Conservation (phyloP, 2,797 vertebrate genomes). For the Austrolebias charrua region DNA sequence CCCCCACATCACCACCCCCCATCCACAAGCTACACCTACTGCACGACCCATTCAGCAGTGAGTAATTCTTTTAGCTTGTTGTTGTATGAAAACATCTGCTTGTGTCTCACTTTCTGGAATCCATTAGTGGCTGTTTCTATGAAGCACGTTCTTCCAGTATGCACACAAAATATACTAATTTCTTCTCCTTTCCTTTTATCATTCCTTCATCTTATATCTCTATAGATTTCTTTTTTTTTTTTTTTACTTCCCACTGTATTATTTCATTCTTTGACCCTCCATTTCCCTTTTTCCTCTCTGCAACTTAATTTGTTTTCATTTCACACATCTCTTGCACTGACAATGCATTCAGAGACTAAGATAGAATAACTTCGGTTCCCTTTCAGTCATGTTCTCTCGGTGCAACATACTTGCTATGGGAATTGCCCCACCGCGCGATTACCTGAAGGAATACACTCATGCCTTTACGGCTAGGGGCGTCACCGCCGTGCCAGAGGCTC, state of each 20-base stretch:
- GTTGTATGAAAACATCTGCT: slow-evolving; percentile 11
- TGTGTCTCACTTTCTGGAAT: slow-evolving; percentile 24
- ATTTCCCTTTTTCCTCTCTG: slow-evolving; percentile 20
- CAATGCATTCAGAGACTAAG: slow-evolving; percentile 62
- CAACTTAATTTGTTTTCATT: slow-evolving; percentile 66
- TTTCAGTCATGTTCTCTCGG: too few relatives aligned
- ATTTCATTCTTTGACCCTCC: slow-evolving; percentile 28
- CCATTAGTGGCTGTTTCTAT: slow-evolving; percentile 34
- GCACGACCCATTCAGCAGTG: slow-evolving; percentile 83
- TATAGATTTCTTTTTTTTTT: slow-evolving; percentile 20
- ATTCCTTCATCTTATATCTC: slow-evolving; percentile 26
- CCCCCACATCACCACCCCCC: slow-evolving; percentile 64
- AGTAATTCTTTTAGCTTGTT: slow-evolving; percentile 66
- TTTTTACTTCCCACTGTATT: slow-evolving; percentile 10
- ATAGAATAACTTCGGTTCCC: slow-evolving; percentile 59
- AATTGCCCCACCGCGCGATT: too few relatives aligned
- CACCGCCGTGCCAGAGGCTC: too few relatives aligned
- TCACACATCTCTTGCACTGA: slow-evolving; percentile 55
- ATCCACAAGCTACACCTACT: slow-evolving; percentile 82
- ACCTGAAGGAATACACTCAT: too few relatives aligned
- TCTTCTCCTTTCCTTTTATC: slow-evolving; percentile 2
- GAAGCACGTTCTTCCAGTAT: slow-evolving; percentile 20
- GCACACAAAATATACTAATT: slow-evolving; percentile 18
- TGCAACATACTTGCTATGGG: too few relatives aligned
- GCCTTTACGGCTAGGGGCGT: too few relatives aligned